Percentiles rank a stretch among this genome's conserved stretches.
Evolutionary conservation across 2,113 vertebrate genomes (phyloP).

Genomic region (Dolichallabes microphthalmus): DNA sequence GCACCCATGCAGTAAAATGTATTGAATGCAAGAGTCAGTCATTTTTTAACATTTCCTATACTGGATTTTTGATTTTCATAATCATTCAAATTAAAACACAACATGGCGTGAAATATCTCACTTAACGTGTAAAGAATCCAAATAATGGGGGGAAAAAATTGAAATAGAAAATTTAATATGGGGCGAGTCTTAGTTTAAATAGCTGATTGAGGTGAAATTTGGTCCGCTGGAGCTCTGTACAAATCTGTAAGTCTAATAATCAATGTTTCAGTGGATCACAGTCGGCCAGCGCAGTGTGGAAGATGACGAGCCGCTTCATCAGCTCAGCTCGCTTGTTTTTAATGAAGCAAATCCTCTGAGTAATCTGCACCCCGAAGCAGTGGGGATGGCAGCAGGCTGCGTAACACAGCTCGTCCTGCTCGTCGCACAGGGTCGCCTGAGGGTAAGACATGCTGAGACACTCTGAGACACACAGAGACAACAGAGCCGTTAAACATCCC

Average conservation of each 20-base stretch:
- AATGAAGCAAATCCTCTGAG: constrained; percentile 81
- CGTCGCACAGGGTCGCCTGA: constrained; percentile 85
- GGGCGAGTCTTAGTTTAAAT: background rate
- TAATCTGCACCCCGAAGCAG: background rate
- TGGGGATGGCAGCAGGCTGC: constrained; percentile 78
- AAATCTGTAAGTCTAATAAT: background rate
- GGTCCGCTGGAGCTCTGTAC: background rate
- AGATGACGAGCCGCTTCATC: constrained; percentile 85
- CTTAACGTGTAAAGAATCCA: no score
- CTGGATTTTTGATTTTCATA: no score
- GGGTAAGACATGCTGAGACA: constrained; percentile 70
- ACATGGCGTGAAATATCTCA: no score
- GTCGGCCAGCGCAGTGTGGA: constrained; percentile 85
- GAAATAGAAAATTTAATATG: no score
- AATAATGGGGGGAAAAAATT: no score
- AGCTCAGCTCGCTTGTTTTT: constrained; percentile 79
- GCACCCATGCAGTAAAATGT: no score
- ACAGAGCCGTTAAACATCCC: background rate
- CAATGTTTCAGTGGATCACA: constrained; percentile 73
- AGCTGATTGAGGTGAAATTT: background rate
- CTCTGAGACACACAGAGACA: background rate
- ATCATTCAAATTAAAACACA: no score
- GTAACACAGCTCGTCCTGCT: constrained; percentile 88
- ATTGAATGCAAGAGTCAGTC: no score
- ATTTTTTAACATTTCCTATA: no score